Evolutionary conservation across 2,797 vertebrate genomes (phyloP).

Genomic region (Sorex maritimensis): DNA sequence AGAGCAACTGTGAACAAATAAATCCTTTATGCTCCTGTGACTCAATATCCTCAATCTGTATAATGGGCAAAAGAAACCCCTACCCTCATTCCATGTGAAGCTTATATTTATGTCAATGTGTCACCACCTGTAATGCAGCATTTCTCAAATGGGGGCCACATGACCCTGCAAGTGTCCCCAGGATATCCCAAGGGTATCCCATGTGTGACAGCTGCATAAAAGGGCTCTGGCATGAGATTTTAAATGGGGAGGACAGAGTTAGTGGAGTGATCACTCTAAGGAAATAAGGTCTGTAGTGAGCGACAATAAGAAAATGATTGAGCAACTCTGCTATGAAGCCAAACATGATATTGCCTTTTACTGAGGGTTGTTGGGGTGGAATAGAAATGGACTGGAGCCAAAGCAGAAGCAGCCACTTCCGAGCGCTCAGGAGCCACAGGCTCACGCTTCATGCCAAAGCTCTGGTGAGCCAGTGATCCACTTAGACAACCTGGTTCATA

Average conservation of each 20-base stretch:
- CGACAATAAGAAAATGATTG: too few species aligned
- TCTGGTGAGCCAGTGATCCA: not conserved
- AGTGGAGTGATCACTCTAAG: too few species aligned
- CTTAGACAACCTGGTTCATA: not conserved
- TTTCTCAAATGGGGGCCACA: too few species aligned
- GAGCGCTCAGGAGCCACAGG: not conserved
- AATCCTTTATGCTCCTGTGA: not conserved
- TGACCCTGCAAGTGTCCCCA: too few species aligned
- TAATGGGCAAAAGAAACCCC: not conserved
- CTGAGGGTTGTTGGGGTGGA: fast-evolving
- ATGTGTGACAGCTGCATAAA: too few species aligned
- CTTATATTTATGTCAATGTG: fast-evolving
- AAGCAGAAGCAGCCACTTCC: not conserved
- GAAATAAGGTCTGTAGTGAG: too few species aligned
- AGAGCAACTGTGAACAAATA: not conserved
- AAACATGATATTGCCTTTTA: not conserved
- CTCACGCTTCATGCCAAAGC: not conserved
- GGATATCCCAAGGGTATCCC: too few species aligned
- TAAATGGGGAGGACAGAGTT: too few species aligned
- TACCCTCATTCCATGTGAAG: fast-evolving
- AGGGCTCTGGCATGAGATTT: too few species aligned
- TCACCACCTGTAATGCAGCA: too few species aligned
- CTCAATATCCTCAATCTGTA: not conserved
- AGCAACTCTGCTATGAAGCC: not conserved
- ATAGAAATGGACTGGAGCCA: not conserved